These are phyloP conservation scores for Decapterus maruadsi DNA, from an alignment of 2,797 vertebrate species.

Conservation along the genomic window DNA sequence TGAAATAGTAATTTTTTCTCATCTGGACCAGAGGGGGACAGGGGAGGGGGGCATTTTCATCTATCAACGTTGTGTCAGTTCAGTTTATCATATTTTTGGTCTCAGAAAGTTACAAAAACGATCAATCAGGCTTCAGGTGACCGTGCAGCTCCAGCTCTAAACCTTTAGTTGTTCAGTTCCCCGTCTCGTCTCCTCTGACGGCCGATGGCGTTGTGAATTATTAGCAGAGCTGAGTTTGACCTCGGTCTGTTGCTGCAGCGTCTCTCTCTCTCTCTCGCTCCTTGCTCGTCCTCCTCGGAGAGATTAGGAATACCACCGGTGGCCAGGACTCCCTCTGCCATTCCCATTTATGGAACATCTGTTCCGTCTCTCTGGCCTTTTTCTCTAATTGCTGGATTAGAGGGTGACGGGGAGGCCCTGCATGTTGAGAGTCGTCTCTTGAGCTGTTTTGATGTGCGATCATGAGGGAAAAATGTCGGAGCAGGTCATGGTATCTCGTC, in stretches of 20 bases:
- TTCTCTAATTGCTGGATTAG: constrained; percentile 76
- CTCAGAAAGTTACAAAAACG: too few species aligned
- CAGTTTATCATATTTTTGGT: too few species aligned
- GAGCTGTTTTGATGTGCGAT: constrained; percentile 73
- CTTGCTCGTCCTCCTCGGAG: constrained; percentile 46
- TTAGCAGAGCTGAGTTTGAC: constrained; percentile 26
- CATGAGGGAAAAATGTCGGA: constrained; percentile 55
- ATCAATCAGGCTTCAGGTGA: background rate
- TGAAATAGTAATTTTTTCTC: too few species aligned
- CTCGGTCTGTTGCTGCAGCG: constrained; percentile 32
- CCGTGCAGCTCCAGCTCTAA: background rate
- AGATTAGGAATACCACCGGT: constrained; percentile 61
- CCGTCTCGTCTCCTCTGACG: background rate
- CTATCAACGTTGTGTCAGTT: too few species aligned
- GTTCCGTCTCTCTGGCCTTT: constrained; percentile 72
- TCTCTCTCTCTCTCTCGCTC: constrained; percentile 23
- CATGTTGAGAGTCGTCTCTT: constrained; percentile 64
- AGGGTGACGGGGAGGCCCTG: constrained; percentile 59
- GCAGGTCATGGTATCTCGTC: constrained; percentile 35
- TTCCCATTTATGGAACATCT: constrained; percentile 80
- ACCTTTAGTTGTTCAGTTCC: background rate
- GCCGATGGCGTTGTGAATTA: background rate
- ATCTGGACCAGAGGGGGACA: too few species aligned
- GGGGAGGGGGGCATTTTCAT: too few species aligned
- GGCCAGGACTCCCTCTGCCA: constrained; percentile 62